Conservation (phyloP, 2,113 vertebrate species). For the Carassius gibelio region DNA sequence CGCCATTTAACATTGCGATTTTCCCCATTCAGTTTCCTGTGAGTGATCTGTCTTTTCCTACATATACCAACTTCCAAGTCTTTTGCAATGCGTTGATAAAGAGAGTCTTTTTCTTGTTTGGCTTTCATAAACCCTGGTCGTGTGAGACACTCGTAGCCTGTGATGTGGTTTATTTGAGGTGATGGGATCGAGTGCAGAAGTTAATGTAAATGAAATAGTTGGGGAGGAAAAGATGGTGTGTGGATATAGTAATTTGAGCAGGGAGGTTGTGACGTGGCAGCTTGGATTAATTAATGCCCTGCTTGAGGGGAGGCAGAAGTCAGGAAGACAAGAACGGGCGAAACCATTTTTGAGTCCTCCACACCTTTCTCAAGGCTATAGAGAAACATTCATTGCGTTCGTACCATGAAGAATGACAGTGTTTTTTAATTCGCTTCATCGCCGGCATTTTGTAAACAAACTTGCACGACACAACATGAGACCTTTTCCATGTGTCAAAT, state of each 20-base stretch:
- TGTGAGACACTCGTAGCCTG: neutral
- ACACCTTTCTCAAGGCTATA: neutral
- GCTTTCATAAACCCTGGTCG: constrained; percentile 21
- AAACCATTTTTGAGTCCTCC: neutral
- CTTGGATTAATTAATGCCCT: constrained; percentile 79
- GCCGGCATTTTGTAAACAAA: neutral
- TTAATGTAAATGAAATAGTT: constrained; percentile 38
- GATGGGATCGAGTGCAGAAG: constrained; percentile 25
- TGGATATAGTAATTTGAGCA: constrained; percentile 57
- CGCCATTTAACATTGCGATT: neutral
- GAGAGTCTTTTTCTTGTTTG: constrained; percentile 16
- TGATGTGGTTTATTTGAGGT: constrained; percentile 31
- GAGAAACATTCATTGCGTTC: neutral
- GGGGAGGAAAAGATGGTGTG: constrained; percentile 38
- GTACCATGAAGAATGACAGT: neutral
- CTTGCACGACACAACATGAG: neutral
- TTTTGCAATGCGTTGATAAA: neutral
- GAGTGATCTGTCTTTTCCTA: neutral
- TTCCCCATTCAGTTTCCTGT: neutral
- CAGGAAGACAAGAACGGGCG: constrained; percentile 14
- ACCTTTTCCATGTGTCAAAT: constrained; percentile 1
- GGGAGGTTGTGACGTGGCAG: constrained; percentile 66
- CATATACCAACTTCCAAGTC: neutral
- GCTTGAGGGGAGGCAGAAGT: constrained; percentile 73
- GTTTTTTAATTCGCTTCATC: neutral